Percentiles rank a stretch among this genome's conserved stretches.
Evolutionary conservation across 2,113 vertebrate species (phyloP).

Genomic region (Coracopsis vasa): DNA sequence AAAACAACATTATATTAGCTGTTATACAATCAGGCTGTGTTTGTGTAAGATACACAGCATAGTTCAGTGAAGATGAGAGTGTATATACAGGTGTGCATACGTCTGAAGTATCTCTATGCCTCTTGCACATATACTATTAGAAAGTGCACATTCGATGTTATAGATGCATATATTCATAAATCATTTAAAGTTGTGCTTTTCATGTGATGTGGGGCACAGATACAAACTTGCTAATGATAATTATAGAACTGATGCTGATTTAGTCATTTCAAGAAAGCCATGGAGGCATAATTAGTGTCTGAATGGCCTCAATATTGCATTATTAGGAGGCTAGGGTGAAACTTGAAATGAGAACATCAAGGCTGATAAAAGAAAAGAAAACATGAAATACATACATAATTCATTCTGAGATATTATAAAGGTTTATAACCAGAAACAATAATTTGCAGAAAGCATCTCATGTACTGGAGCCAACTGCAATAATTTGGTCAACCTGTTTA

Average conservation of each 20-base stretch:
- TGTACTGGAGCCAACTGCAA: constrained; percentile 75
- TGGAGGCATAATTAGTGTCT: constrained; percentile 92
- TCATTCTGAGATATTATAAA: constrained; percentile 84
- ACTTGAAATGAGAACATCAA: constrained; percentile 93
- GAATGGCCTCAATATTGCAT: constrained; percentile 94
- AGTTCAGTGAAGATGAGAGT: neutral
- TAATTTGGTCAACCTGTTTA: constrained; percentile 84
- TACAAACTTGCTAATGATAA: constrained; percentile 89
- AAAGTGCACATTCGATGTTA: constrained; percentile 59
- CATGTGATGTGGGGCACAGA: constrained; percentile 76
- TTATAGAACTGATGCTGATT: constrained; percentile 94
- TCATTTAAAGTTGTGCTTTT: constrained; percentile 81
- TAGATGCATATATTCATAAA: constrained; percentile 78
- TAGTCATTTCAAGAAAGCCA: constrained; percentile 91
- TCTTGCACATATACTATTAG: neutral
- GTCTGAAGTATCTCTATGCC: neutral
- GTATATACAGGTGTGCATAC: constrained; percentile 37
- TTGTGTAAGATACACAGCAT: neutral
- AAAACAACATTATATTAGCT: constrained; percentile 36
- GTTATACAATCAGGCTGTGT: constrained; percentile 25
- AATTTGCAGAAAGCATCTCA: constrained; percentile 80
- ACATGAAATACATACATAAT: constrained; percentile 89
- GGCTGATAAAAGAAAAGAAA: constrained; percentile 84
- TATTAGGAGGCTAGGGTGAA: constrained; percentile 90
- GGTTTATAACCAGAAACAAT: constrained; percentile 83